Percentiles rank a stretch among this genome's conserved stretches.
These are phyloP conservation scores for Esox masquinongy DNA, from an alignment of 2,797 vertebrate genomes.

Conservation along the genomic window DNA sequence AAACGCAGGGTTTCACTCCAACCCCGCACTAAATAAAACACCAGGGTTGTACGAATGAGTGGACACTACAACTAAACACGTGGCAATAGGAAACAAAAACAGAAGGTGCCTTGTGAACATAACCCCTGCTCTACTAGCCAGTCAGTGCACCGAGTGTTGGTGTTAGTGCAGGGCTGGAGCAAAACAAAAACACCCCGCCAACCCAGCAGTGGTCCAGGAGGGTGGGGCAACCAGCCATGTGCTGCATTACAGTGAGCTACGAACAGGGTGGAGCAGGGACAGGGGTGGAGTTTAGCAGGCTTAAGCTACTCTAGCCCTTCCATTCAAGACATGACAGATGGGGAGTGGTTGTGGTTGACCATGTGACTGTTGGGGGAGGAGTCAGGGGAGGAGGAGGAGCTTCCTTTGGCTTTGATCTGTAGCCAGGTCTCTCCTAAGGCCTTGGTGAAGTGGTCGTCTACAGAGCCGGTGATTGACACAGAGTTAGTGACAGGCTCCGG, in stretches of 20 bases:
- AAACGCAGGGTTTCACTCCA: neutral
- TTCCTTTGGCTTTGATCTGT: conserved; percentile 95
- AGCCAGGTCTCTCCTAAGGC: conserved; percentile 97
- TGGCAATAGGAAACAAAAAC: neutral
- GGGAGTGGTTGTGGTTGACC: conserved; percentile 94
- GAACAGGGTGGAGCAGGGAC: no score
- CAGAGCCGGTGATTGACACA: conserved; percentile 96
- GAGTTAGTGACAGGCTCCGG: conserved; percentile 92
- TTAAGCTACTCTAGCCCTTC: neutral
- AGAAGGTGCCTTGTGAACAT: neutral
- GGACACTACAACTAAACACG: neutral
- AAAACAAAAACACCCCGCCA: neutral
- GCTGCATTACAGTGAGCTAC: neutral
- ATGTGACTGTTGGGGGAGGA: conserved; percentile 91
- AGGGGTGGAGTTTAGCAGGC: neutral
- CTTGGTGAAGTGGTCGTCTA: conserved; percentile 99
- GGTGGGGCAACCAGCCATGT: neutral
- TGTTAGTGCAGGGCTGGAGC: neutral
- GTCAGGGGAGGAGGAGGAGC: conserved; percentile 87
- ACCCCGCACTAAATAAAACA: neutral
- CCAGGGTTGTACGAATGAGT: neutral
- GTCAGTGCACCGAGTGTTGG: neutral
- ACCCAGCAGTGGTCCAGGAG: neutral
- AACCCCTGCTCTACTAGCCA: neutral
- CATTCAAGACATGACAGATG: conserved; percentile 93